These are phyloP conservation scores for Argynnis bischoffii DNA, from an alignment of 2,888 invertebrate species.

Conservation along the genomic window DNA sequence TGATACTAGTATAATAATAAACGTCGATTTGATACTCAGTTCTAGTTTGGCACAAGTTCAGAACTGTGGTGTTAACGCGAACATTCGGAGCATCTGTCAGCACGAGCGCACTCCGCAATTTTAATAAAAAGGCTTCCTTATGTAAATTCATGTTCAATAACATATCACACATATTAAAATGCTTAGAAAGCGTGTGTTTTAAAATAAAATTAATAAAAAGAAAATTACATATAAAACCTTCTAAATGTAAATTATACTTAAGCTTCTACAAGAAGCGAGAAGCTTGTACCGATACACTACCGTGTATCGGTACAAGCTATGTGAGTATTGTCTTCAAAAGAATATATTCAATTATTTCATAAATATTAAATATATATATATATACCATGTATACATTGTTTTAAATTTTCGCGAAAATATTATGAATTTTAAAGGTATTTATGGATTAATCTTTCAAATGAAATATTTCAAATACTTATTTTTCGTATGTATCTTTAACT, in stretches of 20 bases:
- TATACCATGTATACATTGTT: too few species aligned
- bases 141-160: conserved; percentile 28
- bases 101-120: conserved; percentile 51
- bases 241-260: conserved; percentile 11
- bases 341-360: too few species aligned
- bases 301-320: conserved; percentile 5
- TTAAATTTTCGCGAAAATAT: too few species aligned
- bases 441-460: too few species aligned
- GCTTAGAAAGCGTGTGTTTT: conserved; percentile 4
- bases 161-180: conserved; percentile 23
- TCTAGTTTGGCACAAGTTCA: conserved; percentile 68
- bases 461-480: too few species aligned
- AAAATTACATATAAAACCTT: not conserved
- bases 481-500: too few species aligned
- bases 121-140: conserved; percentile 59
- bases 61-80: conserved; percentile 63
- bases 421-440: too few species aligned
- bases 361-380: too few species aligned
- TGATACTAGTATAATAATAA: conserved; percentile 51
- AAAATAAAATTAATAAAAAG: not conserved
- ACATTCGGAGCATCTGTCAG: conserved; percentile 72
- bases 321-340: not conserved
- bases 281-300: too few species aligned
- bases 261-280: conserved; percentile 2
- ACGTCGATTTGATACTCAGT: conserved; percentile 55